phyloP scores from a whole-genome alignment of 2,113 vertebrate species.

The Danionella cerebrum region DNA sequence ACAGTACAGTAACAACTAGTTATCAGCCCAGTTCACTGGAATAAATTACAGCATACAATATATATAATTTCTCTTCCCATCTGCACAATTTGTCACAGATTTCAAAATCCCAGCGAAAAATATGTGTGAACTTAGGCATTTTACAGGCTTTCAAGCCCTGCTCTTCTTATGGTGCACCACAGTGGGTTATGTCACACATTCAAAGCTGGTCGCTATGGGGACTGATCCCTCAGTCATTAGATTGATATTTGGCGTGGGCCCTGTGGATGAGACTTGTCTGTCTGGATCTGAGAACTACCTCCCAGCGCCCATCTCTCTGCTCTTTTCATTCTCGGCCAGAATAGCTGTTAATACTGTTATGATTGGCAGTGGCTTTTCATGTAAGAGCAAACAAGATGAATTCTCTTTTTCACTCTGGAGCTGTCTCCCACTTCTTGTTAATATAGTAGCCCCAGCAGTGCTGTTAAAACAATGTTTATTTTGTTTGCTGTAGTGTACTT shows the following conservation, averaged over 20 bases:
- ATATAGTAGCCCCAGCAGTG: background rate
- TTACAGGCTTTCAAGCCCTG: constrained; percentile 21
- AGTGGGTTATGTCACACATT: constrained; percentile 15
- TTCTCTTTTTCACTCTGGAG: background rate
- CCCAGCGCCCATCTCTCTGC: constrained; percentile 3
- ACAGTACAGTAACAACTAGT: too few species aligned
- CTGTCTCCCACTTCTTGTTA: background rate
- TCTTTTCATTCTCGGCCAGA: constrained; percentile 39
- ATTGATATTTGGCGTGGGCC: constrained; percentile 42
- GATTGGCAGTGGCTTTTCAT: constrained; percentile 36
- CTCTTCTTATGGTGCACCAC: background rate
- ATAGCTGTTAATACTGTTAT: constrained; percentile 25
- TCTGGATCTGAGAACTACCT: constrained; percentile 8
- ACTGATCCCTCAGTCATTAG: constrained; percentile 40
- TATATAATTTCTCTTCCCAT: background rate
- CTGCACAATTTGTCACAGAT: background rate
- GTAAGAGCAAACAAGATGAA: constrained; percentile 27
- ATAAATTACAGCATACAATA: too few species aligned
- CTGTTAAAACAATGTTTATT: background rate
- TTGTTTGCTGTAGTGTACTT: background rate
- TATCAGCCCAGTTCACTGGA: too few species aligned
- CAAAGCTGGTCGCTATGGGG: constrained; percentile 28
- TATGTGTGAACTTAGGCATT: background rate
- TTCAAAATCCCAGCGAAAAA: background rate
- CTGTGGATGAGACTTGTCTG: constrained; percentile 20